phyloP scores from a whole-genome alignment of 2,888 invertebrate species.

The Micropterix aruncella region DNA sequence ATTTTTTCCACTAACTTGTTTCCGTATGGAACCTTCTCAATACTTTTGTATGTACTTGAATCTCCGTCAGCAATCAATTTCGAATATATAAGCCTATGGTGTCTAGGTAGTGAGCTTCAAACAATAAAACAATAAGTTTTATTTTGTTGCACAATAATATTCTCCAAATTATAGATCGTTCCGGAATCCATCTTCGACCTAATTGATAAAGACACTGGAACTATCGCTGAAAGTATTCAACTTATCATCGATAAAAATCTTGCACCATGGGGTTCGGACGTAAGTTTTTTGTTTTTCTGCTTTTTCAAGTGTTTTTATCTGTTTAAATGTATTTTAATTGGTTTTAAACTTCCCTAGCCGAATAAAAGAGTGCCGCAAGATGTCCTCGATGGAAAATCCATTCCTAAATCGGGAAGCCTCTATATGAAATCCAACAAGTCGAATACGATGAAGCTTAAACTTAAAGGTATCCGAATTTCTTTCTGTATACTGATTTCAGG shows the following conservation, averaged over 20 bases:
- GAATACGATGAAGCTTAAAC: conserved; percentile 24
- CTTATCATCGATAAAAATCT: conserved; percentile 59
- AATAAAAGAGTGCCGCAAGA: conserved; percentile 35
- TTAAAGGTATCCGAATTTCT: conserved; percentile 23
- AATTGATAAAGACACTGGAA: conserved; percentile 41
- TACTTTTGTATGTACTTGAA: too few species aligned
- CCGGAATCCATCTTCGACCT: conserved; percentile 65
- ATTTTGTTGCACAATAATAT: too few species aligned
- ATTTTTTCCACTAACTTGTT: too few species aligned
- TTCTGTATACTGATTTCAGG: too few species aligned
- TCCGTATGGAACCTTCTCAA: too few species aligned
- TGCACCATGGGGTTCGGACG: conserved; percentile 74
- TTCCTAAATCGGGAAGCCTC: conserved; percentile 42
- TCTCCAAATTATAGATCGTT: too few species aligned
- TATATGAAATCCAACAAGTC: conserved; percentile 35
- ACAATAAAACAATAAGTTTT: too few species aligned
- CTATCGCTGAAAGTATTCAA: conserved; percentile 43
- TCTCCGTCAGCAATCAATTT: too few species aligned
- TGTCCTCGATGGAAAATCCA: conserved; percentile 38
- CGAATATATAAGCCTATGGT: too few species aligned
- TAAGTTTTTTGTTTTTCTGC: conserved; percentile 24
- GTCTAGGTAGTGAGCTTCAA: too few species aligned
- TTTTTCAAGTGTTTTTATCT: background rate
- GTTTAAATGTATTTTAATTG: conserved; percentile 3
- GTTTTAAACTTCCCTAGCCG: conserved; percentile 21